Conservation (phyloP, 1,140 invertebrate species). For the Cryptotermes secundus region DNA sequence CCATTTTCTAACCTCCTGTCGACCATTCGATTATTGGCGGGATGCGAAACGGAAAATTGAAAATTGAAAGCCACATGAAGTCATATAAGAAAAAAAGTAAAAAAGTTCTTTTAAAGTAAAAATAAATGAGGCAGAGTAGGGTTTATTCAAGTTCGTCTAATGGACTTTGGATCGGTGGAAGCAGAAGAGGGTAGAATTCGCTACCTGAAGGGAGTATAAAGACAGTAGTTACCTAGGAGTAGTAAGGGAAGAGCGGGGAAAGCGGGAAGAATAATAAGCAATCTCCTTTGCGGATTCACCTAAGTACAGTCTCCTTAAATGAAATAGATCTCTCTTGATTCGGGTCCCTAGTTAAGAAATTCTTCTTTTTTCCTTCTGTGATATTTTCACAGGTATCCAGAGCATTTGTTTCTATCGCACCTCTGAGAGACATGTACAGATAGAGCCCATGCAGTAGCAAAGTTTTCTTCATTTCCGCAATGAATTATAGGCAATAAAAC, state of each 20-base stretch:
- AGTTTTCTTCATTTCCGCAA: no score
- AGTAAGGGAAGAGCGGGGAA: background rate
- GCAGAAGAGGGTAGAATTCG: background rate
- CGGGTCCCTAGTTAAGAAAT: no score
- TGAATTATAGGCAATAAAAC: no score
- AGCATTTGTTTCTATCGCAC: no score
- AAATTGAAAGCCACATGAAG: constrained; percentile 31
- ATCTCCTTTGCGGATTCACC: constrained; percentile 4
- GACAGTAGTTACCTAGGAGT: background rate
- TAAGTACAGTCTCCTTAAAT: background rate
- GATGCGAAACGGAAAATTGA: constrained; percentile 34
- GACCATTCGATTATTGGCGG: constrained; percentile 29
- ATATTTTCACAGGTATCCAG: no score
- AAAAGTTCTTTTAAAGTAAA: background rate
- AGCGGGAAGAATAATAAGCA: background rate
- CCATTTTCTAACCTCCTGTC: constrained; percentile 21
- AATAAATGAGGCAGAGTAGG: background rate
- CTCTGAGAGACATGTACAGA: no score
- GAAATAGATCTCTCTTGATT: background rate
- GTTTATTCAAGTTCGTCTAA: constrained; percentile 29
- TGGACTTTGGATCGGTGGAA: constrained; percentile 30
- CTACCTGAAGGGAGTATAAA: background rate
- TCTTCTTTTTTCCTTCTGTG: no score
- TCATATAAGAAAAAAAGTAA: constrained; percentile 9
- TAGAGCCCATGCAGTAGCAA: no score